Evolutionary conservation across 2,888 invertebrate species (phyloP), one percentile per base, ranked within the genome.

Genomic region (Scaptomyza polygonia): DNA sequence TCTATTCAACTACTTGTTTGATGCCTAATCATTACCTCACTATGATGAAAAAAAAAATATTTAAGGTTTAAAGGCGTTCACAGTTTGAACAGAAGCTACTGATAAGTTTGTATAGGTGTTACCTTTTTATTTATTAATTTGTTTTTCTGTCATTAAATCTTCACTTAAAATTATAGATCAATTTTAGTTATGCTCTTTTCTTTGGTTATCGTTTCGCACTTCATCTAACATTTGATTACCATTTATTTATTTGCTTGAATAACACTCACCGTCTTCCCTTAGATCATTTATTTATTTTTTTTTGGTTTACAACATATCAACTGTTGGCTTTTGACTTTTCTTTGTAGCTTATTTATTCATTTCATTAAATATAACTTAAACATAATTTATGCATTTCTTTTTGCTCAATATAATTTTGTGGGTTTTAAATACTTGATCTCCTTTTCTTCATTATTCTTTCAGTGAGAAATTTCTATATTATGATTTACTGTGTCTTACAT

Each of bases 261-360:
- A 78, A 74, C 73, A 77, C 79, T 67, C 67, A 70, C 70, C 63
- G 58, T 69, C 62, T 65, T 72, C 75, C 64, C 67, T 72, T 69
- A 72, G 59, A 72, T 64, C 34, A 56, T 30, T 52, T 63, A 0
- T 42, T 45, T 54, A 21, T 40, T 71, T 71, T 72, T 76, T 78
- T 79, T n/a, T n/a, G n/a, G n/a, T n/a, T 86, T 88, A 80, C 78
- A 82, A 86, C 79, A 86, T 84, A 85, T 88, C 87, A 86, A 86
- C 76, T 87, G 79, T 87, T 86, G 87, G 83, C 78, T 86, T 80
- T 83, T 69, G 72, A 87, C 87, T 79, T 79, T 82, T 69, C 71
- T 75, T 72, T 80, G 72, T 77, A 81, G 71, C 74, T 86, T 73
- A 83, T 75, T 80, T 72, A 72, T 78, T 65, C 64, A 43, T 66